Percentiles rank a stretch among this genome's conserved stretches.
phyloP scores from a whole-genome alignment of 2,113 vertebrate species.

The Dromas ardeola region DNA sequence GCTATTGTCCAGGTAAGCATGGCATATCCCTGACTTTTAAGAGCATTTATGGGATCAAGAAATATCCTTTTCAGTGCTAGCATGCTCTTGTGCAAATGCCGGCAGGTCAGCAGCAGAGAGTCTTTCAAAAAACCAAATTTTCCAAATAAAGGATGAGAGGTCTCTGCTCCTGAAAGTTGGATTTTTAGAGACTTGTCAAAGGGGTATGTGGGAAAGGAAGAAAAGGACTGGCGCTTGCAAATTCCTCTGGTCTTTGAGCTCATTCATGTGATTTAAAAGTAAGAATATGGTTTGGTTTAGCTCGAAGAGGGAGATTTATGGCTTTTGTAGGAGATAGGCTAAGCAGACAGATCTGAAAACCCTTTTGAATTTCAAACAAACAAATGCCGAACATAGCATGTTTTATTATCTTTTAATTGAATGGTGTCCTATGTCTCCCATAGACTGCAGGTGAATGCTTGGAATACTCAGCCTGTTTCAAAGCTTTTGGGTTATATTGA shows the following conservation, averaged over 20 bases:
- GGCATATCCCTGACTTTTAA: neutral
- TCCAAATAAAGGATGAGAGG: neutral
- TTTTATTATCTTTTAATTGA: conserved; percentile 29
- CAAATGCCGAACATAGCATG: neutral
- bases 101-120: neutral
- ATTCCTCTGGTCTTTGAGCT: conserved; percentile 43
- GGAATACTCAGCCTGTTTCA: neutral
- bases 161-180: neutral
- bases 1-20: neutral
- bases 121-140: neutral
- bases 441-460: conserved; percentile 9
- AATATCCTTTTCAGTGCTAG: neutral
- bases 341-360: neutral
- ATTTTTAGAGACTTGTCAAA: neutral
- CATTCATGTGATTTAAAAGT: neutral
- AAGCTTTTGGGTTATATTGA: neutral
- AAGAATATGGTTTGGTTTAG: conserved; percentile 58
- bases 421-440: neutral
- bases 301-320: conserved; percentile 32
- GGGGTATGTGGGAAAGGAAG: neutral
- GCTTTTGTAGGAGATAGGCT: conserved; percentile 21
- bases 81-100: neutral
- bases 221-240: conserved; percentile 13
- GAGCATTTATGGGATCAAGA: neutral
- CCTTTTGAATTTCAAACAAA: conserved; percentile 33